These are phyloP conservation scores for Drosophila sulfurigaster DNA, from an alignment of 1,140 invertebrate genomes.

Conservation along the genomic window DNA sequence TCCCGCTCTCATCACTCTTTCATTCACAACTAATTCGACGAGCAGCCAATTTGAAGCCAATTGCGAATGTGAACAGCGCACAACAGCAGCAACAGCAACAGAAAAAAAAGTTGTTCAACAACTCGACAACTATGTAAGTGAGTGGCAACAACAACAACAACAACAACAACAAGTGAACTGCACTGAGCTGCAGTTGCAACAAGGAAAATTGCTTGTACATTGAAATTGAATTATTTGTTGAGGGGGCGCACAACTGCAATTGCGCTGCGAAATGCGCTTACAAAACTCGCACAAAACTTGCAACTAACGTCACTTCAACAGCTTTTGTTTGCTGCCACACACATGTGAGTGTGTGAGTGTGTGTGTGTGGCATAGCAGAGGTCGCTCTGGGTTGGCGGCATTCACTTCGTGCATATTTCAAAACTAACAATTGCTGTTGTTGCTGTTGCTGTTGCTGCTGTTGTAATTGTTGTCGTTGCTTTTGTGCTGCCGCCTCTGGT, in stretches of 20 bases:
- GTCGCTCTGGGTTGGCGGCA: background rate
- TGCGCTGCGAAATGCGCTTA: slow-evolving; percentile 65
- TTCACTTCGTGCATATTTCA: slow-evolving; percentile 72
- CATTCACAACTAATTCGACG: slow-evolving; percentile 63
- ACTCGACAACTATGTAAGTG: slow-evolving; percentile 79
- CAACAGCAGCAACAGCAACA: no score
- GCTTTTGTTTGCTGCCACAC: slow-evolving; percentile 59
- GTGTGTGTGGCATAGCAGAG: background rate
- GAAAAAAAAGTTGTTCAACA: slow-evolving; percentile 60
- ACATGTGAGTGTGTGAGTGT: slow-evolving; percentile 25
- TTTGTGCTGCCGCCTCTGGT: slow-evolving; percentile 50
- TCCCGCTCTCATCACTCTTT: background rate
- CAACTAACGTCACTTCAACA: slow-evolving; percentile 65
- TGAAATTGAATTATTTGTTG: slow-evolving; percentile 79
- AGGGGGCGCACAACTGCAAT: slow-evolving; percentile 52
- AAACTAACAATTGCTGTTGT: slow-evolving; percentile 72
- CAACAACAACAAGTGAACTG: slow-evolving; percentile 27
- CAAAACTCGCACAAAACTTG: slow-evolving; percentile 46
- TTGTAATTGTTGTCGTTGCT: slow-evolving; percentile 33
- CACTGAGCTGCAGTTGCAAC: slow-evolving; percentile 22
- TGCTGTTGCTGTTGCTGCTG: slow-evolving; percentile 25
- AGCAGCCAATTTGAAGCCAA: slow-evolving; percentile 80
- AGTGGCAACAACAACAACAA: slow-evolving; percentile 55
- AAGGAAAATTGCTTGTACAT: slow-evolving; percentile 71
- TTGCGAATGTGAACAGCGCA: slow-evolving; percentile 61